Percentiles rank a stretch among this genome's conserved stretches.
Conservation (phyloP, 2,797 vertebrate genomes). For the Macropus fuliginosus region DNA sequence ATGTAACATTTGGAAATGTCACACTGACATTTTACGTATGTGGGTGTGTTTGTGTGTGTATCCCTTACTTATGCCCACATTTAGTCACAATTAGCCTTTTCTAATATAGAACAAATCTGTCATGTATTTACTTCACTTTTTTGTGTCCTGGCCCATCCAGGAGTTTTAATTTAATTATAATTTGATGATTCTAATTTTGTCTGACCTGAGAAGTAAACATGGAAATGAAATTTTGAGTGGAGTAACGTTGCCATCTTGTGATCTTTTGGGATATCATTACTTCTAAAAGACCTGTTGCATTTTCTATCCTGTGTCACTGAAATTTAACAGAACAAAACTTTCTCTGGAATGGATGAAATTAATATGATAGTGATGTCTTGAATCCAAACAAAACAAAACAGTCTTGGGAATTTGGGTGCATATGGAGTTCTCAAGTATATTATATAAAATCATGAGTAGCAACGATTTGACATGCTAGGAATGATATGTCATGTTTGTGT, state of each 20-base stretch:
- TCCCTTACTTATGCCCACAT: not conserved
- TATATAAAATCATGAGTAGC: not conserved
- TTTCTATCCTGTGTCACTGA: not conserved
- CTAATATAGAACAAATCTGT: not conserved
- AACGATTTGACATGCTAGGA: not conserved
- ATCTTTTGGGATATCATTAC: not conserved
- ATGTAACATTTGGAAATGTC: not conserved
- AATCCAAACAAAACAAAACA: not conserved
- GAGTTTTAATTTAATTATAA: not conserved
- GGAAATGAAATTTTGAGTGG: not conserved
- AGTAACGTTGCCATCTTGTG: not conserved
- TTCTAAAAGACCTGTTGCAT: not conserved
- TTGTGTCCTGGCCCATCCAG: not conserved
- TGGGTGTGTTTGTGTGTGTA: not conserved
- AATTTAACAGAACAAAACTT: not conserved
- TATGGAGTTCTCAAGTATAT: not conserved
- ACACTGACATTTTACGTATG: not conserved
- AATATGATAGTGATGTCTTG: not conserved
- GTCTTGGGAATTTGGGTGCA: not conserved
- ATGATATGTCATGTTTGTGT: not conserved
- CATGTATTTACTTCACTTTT: not conserved
- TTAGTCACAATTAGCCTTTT: not conserved
- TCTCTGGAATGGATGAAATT: not conserved
- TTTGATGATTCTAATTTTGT: not conserved
- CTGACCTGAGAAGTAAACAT: not conserved